phyloP scores from a whole-genome alignment of 2,888 invertebrate species.

The Spisula solida region DNA sequence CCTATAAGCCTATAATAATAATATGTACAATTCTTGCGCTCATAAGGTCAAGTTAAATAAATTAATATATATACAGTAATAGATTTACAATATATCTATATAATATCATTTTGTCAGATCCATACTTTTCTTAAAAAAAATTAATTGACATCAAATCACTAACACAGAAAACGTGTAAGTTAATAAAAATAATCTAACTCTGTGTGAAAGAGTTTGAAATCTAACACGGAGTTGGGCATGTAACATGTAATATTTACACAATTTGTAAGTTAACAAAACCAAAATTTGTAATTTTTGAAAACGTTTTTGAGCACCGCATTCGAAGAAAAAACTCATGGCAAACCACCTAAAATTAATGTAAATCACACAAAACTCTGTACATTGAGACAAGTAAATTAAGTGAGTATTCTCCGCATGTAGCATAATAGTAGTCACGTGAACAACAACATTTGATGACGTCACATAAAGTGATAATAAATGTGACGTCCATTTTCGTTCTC shows the following conservation, averaged over 20 bases:
- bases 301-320: constrained; percentile 46
- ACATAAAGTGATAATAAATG: no score
- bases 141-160: constrained; percentile 26
- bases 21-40: constrained; percentile 43
- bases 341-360: constrained; percentile 30
- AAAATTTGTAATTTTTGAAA: constrained; percentile 33
- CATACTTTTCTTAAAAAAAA: constrained; percentile 15
- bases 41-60: constrained; percentile 54
- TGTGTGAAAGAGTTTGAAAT: constrained; percentile 37
- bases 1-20: constrained; percentile 56
- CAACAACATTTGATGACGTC: no score
- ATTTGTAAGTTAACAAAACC: constrained; percentile 42
- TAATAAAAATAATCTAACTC: constrained; percentile 34
- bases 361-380: constrained; percentile 36
- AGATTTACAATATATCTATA: constrained; percentile 23
- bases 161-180: constrained; percentile 41
- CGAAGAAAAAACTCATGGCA: constrained; percentile 33
- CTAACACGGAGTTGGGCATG: constrained; percentile 50
- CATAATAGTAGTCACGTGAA: no score
- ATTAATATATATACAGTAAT: constrained; percentile 65
- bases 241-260: constrained; percentile 48
- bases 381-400: constrained; percentile 23
- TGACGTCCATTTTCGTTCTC: no score
- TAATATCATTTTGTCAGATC: neutral
- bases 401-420: neutral